Base-by-base conservation (phyloP, 2,797 vertebrate species). In the Gallirallus australis region DNA sequence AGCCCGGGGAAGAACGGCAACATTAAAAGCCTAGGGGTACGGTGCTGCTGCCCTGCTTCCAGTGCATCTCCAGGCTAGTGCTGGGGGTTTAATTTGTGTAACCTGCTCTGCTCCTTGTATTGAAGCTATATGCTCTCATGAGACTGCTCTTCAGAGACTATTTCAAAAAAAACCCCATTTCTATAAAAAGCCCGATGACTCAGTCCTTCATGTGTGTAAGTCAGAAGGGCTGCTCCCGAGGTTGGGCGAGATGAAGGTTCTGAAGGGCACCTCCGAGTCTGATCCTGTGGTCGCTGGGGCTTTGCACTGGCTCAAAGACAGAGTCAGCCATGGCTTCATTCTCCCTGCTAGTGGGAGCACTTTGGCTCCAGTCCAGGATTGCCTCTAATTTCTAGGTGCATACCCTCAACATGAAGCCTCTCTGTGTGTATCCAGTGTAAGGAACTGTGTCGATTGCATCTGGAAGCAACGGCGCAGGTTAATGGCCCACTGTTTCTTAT, bases 151-250 rank as follows among this genome's bases (percentile, higher is more conserved):
- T 93, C 50, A 72, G 89, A 82, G 88, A 69, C 7, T 10, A 35
- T 89, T 92, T 93, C 57, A 82, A 81, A 82, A 82, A 35, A 52
- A 52, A 50, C 11, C 48, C 47, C 37, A 10, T 30, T 37, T 77
- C 94, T 95, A 76, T 78, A 90, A 89, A 94, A 94, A 96, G 69
- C 79, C 73, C 25, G 15, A 30, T 84, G 88, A 93, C 69, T 95
- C 88, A 85, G 1, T 92, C 2, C 0, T 45, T 90, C 40, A 7
- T 53, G 6, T 24, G 42, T 20, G 10, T 56, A 71, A 80, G 50
- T 31, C 68, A 82, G 72, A 68, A 82, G 37, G 40, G 90, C 91
- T 2, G n/a, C 75, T 89, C 45, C 63, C 48, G 4, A 53, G 78
- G 64, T 30, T 68, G 76, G 39, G 59, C 0, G 1, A 45, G 82